phyloP scores from a whole-genome alignment of 1,140 invertebrate genomes.

The Cecropterus lyciades region DNA sequence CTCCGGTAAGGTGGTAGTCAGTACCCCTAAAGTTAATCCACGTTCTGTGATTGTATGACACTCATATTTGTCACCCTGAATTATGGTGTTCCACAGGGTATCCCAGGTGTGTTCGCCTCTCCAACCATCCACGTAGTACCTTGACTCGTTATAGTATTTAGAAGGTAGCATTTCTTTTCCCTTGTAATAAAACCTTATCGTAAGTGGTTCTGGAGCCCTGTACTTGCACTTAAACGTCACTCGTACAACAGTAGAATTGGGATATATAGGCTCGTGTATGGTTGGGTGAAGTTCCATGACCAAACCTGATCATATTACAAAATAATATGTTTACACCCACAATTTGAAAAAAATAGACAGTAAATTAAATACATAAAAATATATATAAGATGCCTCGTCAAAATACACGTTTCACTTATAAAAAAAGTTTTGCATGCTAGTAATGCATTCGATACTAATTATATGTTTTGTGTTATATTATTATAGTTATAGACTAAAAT shows the following conservation, averaged over 20 bases:
- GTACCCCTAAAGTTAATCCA: constrained; percentile 65
- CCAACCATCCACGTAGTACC: constrained; percentile 59
- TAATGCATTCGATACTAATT: too few species aligned
- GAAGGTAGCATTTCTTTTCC: constrained; percentile 49
- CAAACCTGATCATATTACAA: constrained; percentile 56
- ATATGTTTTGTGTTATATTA: too few species aligned
- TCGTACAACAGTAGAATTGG: constrained; percentile 42
- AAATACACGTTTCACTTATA: too few species aligned
- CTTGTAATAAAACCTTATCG: constrained; percentile 65
- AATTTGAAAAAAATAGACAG: background rate
- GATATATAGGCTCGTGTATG: constrained; percentile 48
- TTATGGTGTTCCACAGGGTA: constrained; percentile 61
- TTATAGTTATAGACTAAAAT: too few species aligned
- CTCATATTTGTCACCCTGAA: constrained; percentile 57
- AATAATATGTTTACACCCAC: constrained; percentile 13
- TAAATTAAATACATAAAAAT: too few species aligned
- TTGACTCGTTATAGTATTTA: constrained; percentile 61
- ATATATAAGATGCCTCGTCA: too few species aligned
- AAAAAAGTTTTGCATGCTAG: too few species aligned
- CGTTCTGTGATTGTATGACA: constrained; percentile 65
- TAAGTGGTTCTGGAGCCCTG: constrained; percentile 64
- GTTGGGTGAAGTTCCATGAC: constrained; percentile 74
- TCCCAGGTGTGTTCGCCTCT: constrained; percentile 58
- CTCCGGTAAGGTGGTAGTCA: constrained; percentile 67
- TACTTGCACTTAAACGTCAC: constrained; percentile 73